Conservation (phyloP, 2,888 invertebrate genomes). For the Biston betularia region DNA sequence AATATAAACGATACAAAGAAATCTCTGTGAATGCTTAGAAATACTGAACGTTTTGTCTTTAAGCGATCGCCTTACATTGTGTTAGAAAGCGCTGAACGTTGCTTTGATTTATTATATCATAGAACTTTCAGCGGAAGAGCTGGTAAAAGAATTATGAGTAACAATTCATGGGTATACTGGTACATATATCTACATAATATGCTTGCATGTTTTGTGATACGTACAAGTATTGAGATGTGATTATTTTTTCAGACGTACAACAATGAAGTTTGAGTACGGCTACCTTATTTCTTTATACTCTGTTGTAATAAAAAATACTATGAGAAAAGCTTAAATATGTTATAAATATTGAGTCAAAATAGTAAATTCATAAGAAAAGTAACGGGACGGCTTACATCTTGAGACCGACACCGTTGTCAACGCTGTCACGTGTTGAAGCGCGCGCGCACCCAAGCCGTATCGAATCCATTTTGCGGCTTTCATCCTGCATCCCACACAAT, state of each 20-base stretch:
- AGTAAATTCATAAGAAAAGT: background rate
- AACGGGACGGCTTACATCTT: background rate
- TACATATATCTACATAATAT: background rate
- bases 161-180: background rate
- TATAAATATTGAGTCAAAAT: background rate
- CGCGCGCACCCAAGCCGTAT: constrained; percentile 65
- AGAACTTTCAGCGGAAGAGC: constrained; percentile 26
- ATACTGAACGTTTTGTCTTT: constrained; percentile 32
- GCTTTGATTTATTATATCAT: constrained; percentile 27
- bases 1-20: constrained; percentile 38
- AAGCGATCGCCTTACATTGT: constrained; percentile 19
- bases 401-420: constrained; percentile 1
- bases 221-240: no score
- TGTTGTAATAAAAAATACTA: no score
- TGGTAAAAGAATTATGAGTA: constrained; percentile 34
- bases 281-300: no score
- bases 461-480: constrained; percentile 75
- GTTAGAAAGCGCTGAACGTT: constrained; percentile 23
- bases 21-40: constrained; percentile 32
- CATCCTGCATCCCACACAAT: constrained; percentile 63
- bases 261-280: no score
- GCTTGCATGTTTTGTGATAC: no score
- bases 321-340: no score
- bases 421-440: constrained; percentile 60
- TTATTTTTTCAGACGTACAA: no score